A percentile compares a stretch with the other conserved stretches of the same genome.
phyloP scores from a whole-genome alignment of 2,113 vertebrate genomes.

The Oreochromis tanganicae region DNA sequence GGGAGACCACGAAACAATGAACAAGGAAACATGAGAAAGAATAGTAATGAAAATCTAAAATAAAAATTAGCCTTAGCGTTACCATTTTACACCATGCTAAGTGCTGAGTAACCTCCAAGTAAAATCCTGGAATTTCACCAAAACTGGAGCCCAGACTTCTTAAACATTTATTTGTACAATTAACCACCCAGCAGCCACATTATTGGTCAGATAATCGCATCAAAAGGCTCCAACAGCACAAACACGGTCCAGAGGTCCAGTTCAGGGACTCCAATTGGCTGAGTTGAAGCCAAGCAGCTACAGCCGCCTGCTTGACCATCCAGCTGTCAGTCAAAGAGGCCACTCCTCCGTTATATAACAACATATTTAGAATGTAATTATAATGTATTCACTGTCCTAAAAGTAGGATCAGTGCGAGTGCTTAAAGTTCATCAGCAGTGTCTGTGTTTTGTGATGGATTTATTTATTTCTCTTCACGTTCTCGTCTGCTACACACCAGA shows the following conservation, averaged over 20 bases:
- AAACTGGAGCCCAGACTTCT: background rate
- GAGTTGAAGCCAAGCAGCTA: background rate
- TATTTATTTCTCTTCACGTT: background rate
- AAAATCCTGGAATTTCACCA: background rate
- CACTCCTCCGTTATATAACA: background rate
- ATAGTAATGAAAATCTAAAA: background rate
- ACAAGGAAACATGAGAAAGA: background rate
- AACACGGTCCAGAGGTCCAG: background rate
- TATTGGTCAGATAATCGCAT: background rate
- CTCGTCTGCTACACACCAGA: fast-evolving
- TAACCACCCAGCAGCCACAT: background rate
- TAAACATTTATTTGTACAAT: background rate
- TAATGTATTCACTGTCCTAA: background rate
- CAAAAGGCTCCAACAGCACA: background rate
- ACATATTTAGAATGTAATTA: background rate
- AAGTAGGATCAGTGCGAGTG: background rate
- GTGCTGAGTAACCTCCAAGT: background rate
- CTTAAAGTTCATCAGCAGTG: background rate
- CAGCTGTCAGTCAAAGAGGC: background rate
- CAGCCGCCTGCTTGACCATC: background rate
- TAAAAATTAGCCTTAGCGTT: background rate
- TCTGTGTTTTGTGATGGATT: background rate
- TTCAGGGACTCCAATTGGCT: background rate
- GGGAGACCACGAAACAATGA: background rate
- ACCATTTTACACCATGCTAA: background rate